Percentiles rank a stretch among this genome's conserved stretches.
Conservation (phyloP, 2,113 vertebrate genomes). For the Colaptes auratus region DNA sequence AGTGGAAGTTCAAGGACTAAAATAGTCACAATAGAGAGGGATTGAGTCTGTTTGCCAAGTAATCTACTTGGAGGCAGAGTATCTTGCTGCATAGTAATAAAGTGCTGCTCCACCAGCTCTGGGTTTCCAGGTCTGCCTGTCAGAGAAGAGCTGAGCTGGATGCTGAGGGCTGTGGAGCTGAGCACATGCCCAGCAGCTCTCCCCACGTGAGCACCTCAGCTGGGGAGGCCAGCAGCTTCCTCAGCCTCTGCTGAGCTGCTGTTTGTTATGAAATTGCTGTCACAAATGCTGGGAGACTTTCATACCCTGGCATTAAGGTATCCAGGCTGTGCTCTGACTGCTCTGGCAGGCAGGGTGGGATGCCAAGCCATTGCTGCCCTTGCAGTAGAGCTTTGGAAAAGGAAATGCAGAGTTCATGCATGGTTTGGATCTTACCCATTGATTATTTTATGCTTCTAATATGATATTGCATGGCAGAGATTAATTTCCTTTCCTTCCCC, state of each 20-base stretch:
- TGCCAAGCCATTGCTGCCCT: background rate
- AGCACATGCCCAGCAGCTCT: background rate
- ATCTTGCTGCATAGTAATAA: background rate
- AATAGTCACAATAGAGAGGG: slow-evolving; percentile 1
- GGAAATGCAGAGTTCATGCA: background rate
- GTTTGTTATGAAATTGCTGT: background rate
- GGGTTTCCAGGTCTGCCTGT: background rate
- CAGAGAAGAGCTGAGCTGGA: background rate
- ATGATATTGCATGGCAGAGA: background rate
- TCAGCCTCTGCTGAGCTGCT: background rate
- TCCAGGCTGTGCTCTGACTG: background rate
- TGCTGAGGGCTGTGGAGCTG: background rate
- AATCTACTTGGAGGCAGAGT: background rate
- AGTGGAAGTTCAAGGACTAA: slow-evolving; percentile 13
- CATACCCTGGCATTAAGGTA: background rate
- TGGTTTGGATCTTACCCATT: background rate
- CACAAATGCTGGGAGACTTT: background rate
- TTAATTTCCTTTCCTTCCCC: background rate
- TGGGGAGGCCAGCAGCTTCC: background rate
- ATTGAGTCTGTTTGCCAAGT: slow-evolving; percentile 10
- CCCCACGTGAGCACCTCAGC: background rate
- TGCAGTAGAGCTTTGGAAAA: background rate
- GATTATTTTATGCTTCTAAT: background rate
- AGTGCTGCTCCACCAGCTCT: background rate
- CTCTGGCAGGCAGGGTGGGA: background rate